Evolutionary conservation across 2,113 vertebrate genomes (phyloP).

Genomic region (Thermophis baileyi): DNA sequence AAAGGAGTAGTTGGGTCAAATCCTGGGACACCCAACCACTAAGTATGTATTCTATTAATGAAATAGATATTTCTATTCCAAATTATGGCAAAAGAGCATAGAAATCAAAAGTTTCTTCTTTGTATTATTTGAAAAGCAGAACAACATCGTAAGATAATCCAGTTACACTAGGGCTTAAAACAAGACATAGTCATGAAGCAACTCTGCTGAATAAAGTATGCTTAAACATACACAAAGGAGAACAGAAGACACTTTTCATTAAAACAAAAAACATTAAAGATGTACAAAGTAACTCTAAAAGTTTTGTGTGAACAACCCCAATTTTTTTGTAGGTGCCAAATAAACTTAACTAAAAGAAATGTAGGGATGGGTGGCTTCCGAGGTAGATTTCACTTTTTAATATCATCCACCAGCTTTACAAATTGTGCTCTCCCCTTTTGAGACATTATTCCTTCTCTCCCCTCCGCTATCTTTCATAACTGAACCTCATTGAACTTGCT

Average conservation of each 20-base stretch:
- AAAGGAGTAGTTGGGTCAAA: background rate
- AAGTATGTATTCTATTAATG: background rate
- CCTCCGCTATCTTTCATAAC: slow-evolving; percentile 37
- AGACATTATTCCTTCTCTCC: background rate
- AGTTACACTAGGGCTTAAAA: background rate
- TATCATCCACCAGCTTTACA: slow-evolving; percentile 38
- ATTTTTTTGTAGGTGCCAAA: background rate
- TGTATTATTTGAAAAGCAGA: background rate
- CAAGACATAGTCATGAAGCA: background rate
- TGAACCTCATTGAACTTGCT: slow-evolving; percentile 45
- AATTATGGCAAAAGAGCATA: background rate
- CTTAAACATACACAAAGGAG: accelerated
- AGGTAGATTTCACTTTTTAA: slow-evolving; percentile 64
- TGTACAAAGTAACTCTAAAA: background rate
- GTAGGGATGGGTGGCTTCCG: slow-evolving; percentile 50
- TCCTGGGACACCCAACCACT: background rate
- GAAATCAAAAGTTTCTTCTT: background rate
- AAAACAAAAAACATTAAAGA: background rate
- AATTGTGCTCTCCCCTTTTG: background rate
- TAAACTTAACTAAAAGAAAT: slow-evolving; percentile 1
- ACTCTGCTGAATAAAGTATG: background rate
- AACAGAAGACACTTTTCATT: slow-evolving; percentile 10
- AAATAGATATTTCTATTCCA: slow-evolving; percentile 34
- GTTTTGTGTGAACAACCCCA: background rate
- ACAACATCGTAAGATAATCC: background rate